Base-by-base conservation (phyloP, 1,140 invertebrate genomes). In the Lerema accius region DNA sequence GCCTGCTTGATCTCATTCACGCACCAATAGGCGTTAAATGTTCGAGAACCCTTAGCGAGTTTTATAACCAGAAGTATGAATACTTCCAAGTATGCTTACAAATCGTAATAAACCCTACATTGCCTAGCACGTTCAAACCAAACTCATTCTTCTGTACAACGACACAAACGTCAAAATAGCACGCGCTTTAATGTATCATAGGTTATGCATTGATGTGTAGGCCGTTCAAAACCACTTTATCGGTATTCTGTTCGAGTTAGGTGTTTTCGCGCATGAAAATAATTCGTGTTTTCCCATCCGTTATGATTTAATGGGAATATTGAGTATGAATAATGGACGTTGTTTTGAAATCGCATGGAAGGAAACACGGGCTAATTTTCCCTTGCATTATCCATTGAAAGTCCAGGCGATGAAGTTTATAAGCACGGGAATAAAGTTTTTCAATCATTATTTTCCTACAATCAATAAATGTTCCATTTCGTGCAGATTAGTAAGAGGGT, bases 221-320 rank as follows among this genome's bases (percentile, higher is more conserved):
- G 51, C 51, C 51, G 14, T 55, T 55, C 16, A 55, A 55, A 43
- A 55, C 51, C 51, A 55, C 51, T 55, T 55, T 55, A 55, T 55
- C 51, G 16, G 10, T 23, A 60, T 53, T 51, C 40, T 14, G 45
- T 58, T 60, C 50, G 40, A 39, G 23, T 16, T 50, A 13, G n/a
- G 45, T 43, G 19, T 53, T 60, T 49, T 53, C 28, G 48, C 56
- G 63, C 42, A 15, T 45, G 19, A 60, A 60, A 49, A 60, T 58
- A 60, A 46, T 53, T 53, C 23, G 32, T 53, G 56, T 60, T 51
- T 53, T 17, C 11, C 58, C 48, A 65, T 59, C 48, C 56, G 63
- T 60, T 53, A 39, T 48, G 58, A 60, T 65, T 60, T 65, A 60
- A 65, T 65, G 59, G 56, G 63, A 10, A 11, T 65, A 43, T 53